Percentiles rank a stretch among this genome's conserved stretches.
Evolutionary conservation across 37 sponge, comb jelly and placozoan genomes (phyloP).

Genomic region (Haliclona indistincta): DNA sequence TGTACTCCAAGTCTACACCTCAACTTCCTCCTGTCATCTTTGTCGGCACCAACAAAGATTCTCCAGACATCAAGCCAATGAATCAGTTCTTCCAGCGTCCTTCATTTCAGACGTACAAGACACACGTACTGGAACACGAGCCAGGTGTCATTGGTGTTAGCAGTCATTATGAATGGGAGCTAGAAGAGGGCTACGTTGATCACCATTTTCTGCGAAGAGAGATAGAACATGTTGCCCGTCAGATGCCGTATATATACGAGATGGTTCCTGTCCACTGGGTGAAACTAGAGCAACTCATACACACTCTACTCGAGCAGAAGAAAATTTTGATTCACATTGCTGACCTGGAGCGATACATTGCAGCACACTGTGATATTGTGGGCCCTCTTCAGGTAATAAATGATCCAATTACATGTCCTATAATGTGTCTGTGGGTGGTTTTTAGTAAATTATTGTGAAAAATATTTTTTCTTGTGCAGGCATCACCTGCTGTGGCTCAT

Average conservation of each 20-base stretch:
- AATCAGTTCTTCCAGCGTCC: constrained; percentile 37
- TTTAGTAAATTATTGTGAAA: too few species aligned
- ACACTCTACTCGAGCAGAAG: constrained; percentile 67
- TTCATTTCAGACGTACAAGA: constrained; percentile 27
- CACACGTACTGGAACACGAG: constrained; percentile 42
- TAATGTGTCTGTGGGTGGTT: too few species aligned
- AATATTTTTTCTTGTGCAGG: too few species aligned
- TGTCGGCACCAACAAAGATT: constrained; percentile 46
- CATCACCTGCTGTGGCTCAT: constrained; percentile 53
- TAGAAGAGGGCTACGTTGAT: constrained; percentile 18
- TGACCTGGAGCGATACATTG: constrained; percentile 41
- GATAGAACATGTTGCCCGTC: constrained; percentile 66
- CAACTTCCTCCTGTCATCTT: constrained; percentile 62
- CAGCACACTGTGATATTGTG: constrained; percentile 49
- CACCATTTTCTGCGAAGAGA: constrained; percentile 68
- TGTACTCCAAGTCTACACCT: constrained; percentile 35
- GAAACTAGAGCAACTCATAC: constrained; percentile 68
- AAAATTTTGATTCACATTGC: constrained; percentile 54
- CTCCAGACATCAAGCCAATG: constrained; percentile 7
- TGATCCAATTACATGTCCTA: too few species aligned
- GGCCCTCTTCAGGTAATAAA: constrained; percentile 63
- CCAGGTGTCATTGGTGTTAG: constrained; percentile 48
- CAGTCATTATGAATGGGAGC: constrained; percentile 41
- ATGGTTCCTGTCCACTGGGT: constrained; percentile 75
- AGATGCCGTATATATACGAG: constrained; percentile 61